phyloP scores from a whole-genome alignment of 2,797 vertebrate species.

The Lepus oiostolus region DNA sequence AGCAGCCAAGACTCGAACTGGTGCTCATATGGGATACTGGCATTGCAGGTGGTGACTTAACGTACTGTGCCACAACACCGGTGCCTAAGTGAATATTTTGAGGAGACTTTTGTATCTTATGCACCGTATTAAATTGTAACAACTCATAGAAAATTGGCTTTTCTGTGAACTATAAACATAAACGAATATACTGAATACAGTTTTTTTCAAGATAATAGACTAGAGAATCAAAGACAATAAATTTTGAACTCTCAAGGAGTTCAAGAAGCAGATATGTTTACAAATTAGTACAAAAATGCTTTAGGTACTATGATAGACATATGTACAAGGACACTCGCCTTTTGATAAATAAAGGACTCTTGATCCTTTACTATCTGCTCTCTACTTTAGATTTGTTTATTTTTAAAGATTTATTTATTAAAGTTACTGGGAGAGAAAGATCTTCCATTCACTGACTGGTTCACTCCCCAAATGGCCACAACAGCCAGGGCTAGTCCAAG shows the following conservation, averaged over 20 bases:
- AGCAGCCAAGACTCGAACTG: too few relatives aligned
- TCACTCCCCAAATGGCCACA: too few relatives aligned
- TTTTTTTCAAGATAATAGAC: background rate
- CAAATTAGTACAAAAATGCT: slow-evolving; percentile 6
- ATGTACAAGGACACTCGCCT: background rate
- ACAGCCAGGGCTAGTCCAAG: too few relatives aligned
- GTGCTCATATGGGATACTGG: too few relatives aligned
- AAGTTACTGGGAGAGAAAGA: too few relatives aligned
- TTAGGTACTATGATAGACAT: background rate
- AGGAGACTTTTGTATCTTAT: background rate
- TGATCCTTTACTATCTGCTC: background rate
- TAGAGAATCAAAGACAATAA: slow-evolving; percentile 6
- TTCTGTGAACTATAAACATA: background rate
- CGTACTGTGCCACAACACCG: too few relatives aligned
- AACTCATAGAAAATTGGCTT: slow-evolving; percentile 3
- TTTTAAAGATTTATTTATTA: too few relatives aligned
- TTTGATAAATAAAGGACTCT: background rate
- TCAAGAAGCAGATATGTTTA: slow-evolving; percentile 8
- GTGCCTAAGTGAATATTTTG: too few relatives aligned
- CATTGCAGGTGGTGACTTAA: too few relatives aligned
- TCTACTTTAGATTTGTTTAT: background rate
- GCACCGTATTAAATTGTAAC: background rate
- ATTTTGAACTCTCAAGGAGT: background rate
- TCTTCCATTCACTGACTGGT: too few relatives aligned
- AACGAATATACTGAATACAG: background rate